Conservation (phyloP, 1,140 invertebrate genomes). For the Daktulosphaira vitifoliae region DNA sequence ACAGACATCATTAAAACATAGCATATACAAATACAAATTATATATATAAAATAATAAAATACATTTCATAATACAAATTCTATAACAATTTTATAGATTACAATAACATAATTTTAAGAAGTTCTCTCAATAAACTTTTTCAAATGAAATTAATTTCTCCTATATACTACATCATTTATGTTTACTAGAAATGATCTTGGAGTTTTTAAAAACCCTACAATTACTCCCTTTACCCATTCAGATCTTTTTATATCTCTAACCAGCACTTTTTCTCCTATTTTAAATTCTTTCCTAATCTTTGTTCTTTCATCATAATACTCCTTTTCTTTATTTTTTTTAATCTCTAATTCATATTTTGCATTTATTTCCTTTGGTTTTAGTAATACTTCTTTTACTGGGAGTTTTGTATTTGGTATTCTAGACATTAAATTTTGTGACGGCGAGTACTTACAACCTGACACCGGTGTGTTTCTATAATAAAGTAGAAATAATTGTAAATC, state of each 20-base stretch:
- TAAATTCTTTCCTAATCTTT: not conserved
- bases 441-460: not conserved
- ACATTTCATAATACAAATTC: too few relatives aligned
- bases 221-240: not conserved
- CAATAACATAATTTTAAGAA: too few relatives aligned
- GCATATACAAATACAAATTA: too few relatives aligned
- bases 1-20: too few relatives aligned
- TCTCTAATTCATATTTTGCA: not conserved
- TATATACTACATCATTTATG: too few relatives aligned
- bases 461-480: slow-evolving; percentile 13
- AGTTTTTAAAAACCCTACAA: not conserved
- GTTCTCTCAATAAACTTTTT: too few relatives aligned
- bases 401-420: not conserved
- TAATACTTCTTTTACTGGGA: not conserved
- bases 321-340: not conserved
- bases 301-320: slow-evolving; percentile 1
- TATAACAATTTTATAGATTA: too few relatives aligned
- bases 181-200: not conserved
- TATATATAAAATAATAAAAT: too few relatives aligned
- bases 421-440: not conserved
- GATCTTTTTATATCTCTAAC: not conserved
- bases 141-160: too few relatives aligned
- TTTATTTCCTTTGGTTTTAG: not conserved
- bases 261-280: not conserved
- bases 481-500: slow-evolving; percentile 30